Evolutionary conservation across 2,113 vertebrate genomes (phyloP).

Genomic region (Probosciger aterrimus): DNA sequence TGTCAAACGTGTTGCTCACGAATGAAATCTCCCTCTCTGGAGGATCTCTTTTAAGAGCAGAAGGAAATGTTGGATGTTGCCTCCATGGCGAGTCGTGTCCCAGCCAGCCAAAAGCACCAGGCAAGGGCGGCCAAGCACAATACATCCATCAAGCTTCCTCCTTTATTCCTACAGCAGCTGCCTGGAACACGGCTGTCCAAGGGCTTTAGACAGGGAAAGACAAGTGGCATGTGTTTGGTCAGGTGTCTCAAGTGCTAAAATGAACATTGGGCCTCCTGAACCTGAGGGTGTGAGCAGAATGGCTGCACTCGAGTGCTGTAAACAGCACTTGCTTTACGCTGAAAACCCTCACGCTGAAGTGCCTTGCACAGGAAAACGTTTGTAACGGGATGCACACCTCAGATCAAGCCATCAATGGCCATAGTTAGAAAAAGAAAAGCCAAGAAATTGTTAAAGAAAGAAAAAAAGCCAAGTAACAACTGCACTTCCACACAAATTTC

Average conservation of each 20-base stretch:
- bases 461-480: background rate
- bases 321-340: background rate
- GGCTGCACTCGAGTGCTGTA: rapidly evolving
- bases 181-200: background rate
- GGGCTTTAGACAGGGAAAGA: background rate
- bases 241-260: background rate
- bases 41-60: background rate
- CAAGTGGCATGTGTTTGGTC: background rate
- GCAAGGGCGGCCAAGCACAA: background rate
- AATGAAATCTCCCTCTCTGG: background rate
- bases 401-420: background rate
- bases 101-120: slow-evolving; percentile 30
- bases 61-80: background rate
- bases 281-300: background rate
- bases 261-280: background rate
- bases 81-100: rapidly evolving
- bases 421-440: background rate
- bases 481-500: background rate
- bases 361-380: background rate
- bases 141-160: background rate
- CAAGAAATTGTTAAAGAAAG: background rate
- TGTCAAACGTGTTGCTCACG: background rate
- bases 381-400: background rate
- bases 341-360: background rate
- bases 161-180: background rate